A percentile compares a stretch with the other conserved stretches of the same genome.
phyloP scores from a whole-genome alignment of 2,888 invertebrate genomes.

The Uloborus plumipes region DNA sequence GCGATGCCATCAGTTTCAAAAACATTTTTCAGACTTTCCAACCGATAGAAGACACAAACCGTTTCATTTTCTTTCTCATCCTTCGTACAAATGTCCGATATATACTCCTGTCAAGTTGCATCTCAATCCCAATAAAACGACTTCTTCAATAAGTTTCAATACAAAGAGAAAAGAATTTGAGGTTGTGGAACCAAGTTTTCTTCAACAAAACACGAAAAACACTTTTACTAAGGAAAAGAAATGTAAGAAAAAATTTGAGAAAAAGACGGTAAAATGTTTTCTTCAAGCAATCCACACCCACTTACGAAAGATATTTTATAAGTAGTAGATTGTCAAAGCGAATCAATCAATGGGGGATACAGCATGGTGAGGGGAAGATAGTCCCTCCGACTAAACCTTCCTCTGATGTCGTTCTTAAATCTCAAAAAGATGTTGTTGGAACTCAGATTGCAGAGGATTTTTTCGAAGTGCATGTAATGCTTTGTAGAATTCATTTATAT shows the following conservation, averaged over 20 bases:
- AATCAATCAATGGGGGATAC: slow-evolving; percentile 11
- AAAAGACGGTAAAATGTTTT: slow-evolving; percentile 28
- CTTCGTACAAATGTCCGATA: slow-evolving; percentile 21
- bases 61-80: no score
- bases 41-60: no score
- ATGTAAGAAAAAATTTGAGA: no score
- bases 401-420: no score
- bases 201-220: slow-evolving; percentile 16
- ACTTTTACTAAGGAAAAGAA: slow-evolving; percentile 24
- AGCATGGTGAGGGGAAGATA: background rate
- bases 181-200: slow-evolving; percentile 20
- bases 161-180: slow-evolving; percentile 19
- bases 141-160: slow-evolving; percentile 23
- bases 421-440: no score
- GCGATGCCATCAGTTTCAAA: no score
- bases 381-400: background rate
- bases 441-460: no score
- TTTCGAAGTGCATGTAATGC: no score
- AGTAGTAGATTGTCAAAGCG: slow-evolving; percentile 17
- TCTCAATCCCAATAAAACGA: slow-evolving; percentile 28
- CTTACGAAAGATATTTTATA: slow-evolving; percentile 29
- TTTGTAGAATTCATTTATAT: no score
- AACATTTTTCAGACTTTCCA: no score
- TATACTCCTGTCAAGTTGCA: slow-evolving; percentile 38
- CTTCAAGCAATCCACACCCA: slow-evolving; percentile 19